A percentile compares a stretch with the other conserved stretches of the same genome.
Conservation (phyloP, 2,888 invertebrate genomes). For the Adineta ricciae region DNA sequence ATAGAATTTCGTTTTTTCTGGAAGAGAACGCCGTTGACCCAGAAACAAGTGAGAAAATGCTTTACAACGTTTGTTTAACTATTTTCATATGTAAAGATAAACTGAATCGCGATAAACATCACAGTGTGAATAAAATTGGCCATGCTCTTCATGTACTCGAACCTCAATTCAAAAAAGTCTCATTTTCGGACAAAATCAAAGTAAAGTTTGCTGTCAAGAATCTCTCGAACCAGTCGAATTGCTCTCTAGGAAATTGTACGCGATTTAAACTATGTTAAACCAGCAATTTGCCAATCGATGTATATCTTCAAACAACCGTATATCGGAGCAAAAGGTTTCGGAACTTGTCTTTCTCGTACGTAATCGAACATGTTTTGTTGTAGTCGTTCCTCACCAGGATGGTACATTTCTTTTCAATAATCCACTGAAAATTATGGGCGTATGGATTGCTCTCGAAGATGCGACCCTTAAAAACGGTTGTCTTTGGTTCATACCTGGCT, state of each 20-base stretch:
- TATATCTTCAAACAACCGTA: slow-evolving; percentile 90
- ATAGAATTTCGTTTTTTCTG: slow-evolving; percentile 81
- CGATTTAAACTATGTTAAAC: slow-evolving; percentile 63
- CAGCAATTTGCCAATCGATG: slow-evolving; percentile 82
- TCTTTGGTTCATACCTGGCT: slow-evolving; percentile 78
- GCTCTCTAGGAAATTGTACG: slow-evolving; percentile 37
- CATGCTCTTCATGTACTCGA: slow-evolving; percentile 64
- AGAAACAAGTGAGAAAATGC: neutral
- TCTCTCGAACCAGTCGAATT: too few species aligned
- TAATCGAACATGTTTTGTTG: slow-evolving; percentile 13
- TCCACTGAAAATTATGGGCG: slow-evolving; percentile 59
- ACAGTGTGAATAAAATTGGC: slow-evolving; percentile 62
- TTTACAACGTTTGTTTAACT: neutral
- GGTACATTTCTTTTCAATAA: slow-evolving; percentile 74
- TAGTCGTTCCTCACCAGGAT: slow-evolving; percentile 59
- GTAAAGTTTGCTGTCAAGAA: slow-evolving; percentile 35
- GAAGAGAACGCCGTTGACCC: slow-evolving; percentile 68
- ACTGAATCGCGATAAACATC: slow-evolving; percentile 46
- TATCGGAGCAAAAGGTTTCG: slow-evolving; percentile 71
- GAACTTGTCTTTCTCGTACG: neutral
- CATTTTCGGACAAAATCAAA: slow-evolving; percentile 73
- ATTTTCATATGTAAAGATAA: slow-evolving; percentile 39
- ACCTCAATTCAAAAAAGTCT: slow-evolving; percentile 68
- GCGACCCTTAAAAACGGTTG: slow-evolving; percentile 86
- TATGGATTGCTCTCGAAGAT: slow-evolving; percentile 93